Conservation (phyloP, 2,113 vertebrate species). For the Tragelaphus buxtoni region DNA sequence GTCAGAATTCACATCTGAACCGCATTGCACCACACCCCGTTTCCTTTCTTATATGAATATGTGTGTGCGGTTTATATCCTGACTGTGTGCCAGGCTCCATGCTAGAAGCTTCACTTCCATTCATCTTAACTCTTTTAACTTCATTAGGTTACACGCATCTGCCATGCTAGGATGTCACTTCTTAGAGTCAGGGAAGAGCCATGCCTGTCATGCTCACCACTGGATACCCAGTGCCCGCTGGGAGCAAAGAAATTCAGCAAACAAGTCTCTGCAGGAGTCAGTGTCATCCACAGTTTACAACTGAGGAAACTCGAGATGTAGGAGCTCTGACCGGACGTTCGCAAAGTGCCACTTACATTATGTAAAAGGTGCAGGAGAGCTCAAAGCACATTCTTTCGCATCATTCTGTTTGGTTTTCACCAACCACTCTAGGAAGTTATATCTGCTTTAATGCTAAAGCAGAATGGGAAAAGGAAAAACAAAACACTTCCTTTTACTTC, state of each 20-base stretch:
- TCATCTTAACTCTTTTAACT: not conserved
- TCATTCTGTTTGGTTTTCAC: not conserved
- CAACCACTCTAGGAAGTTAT: not conserved
- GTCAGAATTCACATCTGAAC: not conserved
- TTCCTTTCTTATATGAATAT: not conserved
- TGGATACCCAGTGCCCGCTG: not conserved
- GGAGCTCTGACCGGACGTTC: not conserved
- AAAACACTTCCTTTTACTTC: constrained; percentile 45
- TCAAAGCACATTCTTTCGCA: not conserved
- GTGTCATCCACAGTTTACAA: not conserved
- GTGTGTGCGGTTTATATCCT: not conserved
- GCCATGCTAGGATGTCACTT: not conserved
- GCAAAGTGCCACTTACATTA: not conserved
- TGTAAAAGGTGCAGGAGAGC: not conserved
- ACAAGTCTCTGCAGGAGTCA: not conserved
- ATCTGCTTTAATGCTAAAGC: constrained; percentile 27
- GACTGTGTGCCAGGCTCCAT: not conserved
- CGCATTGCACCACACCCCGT: not conserved
- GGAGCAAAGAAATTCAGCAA: not conserved
- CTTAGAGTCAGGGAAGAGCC: not conserved
- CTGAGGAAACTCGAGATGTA: not conserved
- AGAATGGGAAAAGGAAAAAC: constrained; percentile 22
- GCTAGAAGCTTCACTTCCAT: not conserved
- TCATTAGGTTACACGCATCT: not conserved
- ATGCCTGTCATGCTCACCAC: not conserved